Evolutionary conservation across 2,113 vertebrate species (phyloP).

Genomic region (Pipra filicauda): DNA sequence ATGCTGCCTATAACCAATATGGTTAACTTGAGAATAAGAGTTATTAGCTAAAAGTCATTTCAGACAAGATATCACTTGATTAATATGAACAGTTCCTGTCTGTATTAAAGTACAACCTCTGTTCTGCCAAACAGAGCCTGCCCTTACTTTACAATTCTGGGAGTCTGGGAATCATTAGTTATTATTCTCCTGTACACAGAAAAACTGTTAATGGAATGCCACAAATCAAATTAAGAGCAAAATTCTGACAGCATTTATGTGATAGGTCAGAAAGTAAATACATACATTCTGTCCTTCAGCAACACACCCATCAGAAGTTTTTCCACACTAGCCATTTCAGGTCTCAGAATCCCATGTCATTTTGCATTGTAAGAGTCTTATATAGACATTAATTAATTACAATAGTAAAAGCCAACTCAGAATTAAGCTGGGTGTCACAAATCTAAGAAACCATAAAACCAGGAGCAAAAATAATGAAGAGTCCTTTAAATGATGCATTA

Average conservation of each 20-base stretch:
- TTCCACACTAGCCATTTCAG: neutral
- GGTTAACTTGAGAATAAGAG: neutral
- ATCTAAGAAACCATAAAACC: neutral
- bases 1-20: neutral
- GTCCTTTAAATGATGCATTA: neutral
- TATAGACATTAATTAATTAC: neutral
- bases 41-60: slow-evolving; percentile 17
- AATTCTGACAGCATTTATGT: slow-evolving; percentile 6
- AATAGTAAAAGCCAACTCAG: neutral
- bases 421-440: neutral
- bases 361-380: neutral
- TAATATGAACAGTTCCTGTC: slow-evolving; percentile 8
- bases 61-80: slow-evolving; percentile 3
- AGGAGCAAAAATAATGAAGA: neutral
- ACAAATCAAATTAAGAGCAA: slow-evolving; percentile 35
- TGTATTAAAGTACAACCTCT: neutral
- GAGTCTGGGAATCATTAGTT: slow-evolving; percentile 41
- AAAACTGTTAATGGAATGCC: slow-evolving; percentile 47
- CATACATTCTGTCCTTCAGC: slow-evolving; percentile 7
- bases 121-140: slow-evolving; percentile 16
- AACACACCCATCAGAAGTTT: neutral
- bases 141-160: slow-evolving; percentile 7
- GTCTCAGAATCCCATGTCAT: neutral
- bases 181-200: neutral
- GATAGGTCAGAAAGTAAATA: slow-evolving; percentile 27